Conservation (phyloP, 1,140 invertebrate species). For the Drosophila quadrilineata region DNA sequence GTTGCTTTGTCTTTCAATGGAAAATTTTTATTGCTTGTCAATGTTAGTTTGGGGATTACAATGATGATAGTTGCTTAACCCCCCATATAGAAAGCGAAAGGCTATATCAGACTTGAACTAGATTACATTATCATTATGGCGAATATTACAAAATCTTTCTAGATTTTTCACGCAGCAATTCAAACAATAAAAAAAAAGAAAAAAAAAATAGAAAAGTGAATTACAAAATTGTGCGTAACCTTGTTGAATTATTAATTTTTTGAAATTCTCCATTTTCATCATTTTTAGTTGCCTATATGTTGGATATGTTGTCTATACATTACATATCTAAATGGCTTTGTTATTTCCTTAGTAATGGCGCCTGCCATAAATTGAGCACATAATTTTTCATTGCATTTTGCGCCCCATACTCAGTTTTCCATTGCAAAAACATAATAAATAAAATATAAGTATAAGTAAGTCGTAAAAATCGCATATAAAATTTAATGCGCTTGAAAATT, state of each 20-base stretch:
- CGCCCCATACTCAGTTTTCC: conserved; percentile 20
- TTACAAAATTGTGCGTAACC: conserved; percentile 20
- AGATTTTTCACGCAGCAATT: no score
- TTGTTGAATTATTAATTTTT: conserved; percentile 25
- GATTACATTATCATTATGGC: not conserved
- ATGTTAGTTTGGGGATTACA: conserved; percentile 23
- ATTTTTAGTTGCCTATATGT: not conserved
- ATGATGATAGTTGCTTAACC: no score
- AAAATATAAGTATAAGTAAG: conserved; percentile 72
- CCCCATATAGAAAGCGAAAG: conserved; percentile 6
- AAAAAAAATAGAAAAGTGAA: no score
- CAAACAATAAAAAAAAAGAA: no score
- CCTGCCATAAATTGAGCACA: conserved; percentile 65
- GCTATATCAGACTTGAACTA: not conserved
- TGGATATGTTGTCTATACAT: not conserved
- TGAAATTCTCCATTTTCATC: not conserved
- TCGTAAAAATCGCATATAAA: conserved; percentile 70
- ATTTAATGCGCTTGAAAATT: conserved; percentile 75
- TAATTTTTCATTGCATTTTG: conserved; percentile 63
- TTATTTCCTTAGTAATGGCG: conserved; percentile 54
- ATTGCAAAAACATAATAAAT: conserved; percentile 66
- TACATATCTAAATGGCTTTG: conserved; percentile 48
- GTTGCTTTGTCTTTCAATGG: conserved; percentile 50
- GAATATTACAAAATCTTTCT: not conserved
- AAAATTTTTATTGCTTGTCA: conserved; percentile 53